Conservation (phyloP, 2,797 vertebrate species). For the Paguma larvata region DNA sequence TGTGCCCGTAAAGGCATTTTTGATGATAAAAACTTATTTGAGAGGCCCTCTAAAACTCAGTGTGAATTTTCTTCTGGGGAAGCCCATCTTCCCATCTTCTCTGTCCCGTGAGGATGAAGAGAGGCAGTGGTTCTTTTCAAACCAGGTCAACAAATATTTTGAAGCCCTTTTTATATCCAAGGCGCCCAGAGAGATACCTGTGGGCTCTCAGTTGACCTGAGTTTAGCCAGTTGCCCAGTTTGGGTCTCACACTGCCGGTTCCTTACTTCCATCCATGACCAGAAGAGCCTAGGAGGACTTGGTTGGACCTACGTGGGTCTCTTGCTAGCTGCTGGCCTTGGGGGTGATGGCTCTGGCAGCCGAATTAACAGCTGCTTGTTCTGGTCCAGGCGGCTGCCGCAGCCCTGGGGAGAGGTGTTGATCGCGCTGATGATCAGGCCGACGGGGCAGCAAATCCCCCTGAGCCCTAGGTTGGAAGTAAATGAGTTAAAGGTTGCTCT, state of each 20-base stretch:
- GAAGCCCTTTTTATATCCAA: background rate
- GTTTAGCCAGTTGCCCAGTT: conserved; percentile 2
- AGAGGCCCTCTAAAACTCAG: background rate
- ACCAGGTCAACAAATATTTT: background rate
- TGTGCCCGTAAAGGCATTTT: background rate
- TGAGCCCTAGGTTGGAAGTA: conserved; percentile 62
- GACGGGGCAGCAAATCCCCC: conserved; percentile 14
- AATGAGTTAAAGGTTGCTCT: conserved; percentile 67
- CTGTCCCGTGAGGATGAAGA: background rate
- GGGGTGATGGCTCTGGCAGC: background rate
- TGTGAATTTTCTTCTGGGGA: background rate
- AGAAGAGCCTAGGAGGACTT: conserved; percentile 16
- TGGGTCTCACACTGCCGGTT: background rate
- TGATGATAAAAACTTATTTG: background rate
- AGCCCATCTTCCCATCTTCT: background rate
- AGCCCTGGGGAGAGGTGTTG: conserved; percentile 43
- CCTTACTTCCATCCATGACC: background rate
- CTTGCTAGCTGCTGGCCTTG: background rate
- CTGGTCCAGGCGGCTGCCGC: background rate
- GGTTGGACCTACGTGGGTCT: background rate
- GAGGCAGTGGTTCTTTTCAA: conserved; percentile 1
- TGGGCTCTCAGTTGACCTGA: background rate
- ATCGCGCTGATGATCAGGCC: conserved; percentile 58
- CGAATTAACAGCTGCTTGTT: conserved; percentile 49
- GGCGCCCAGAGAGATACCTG: background rate